Percentiles rank a stretch among this genome's conserved stretches.
Evolutionary conservation across 1,140 invertebrate genomes (phyloP).

Genomic region (Heliconius himera): DNA sequence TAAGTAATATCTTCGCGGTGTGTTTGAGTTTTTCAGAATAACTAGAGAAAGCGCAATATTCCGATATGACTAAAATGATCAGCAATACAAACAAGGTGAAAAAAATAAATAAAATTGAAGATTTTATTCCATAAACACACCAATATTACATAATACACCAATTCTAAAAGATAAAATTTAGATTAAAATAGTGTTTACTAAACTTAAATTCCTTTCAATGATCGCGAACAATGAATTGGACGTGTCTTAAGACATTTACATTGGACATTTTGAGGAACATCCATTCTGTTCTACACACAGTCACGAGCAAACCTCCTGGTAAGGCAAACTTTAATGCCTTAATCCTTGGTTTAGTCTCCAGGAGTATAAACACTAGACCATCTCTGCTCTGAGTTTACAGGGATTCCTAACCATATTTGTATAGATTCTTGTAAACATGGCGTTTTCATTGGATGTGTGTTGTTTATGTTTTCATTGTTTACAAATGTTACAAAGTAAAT

Average conservation of each 20-base stretch:
- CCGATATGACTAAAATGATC: too few relatives aligned
- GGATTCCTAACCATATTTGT: not conserved
- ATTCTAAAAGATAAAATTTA: not conserved
- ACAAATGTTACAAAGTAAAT: not conserved
- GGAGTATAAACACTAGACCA: constrained; percentile 7
- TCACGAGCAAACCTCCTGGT: not conserved
- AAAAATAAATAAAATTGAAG: too few relatives aligned
- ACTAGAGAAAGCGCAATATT: too few relatives aligned
- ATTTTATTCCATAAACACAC: too few relatives aligned
- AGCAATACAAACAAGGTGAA: too few relatives aligned
- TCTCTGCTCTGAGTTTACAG: not conserved
- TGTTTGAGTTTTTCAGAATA: too few relatives aligned
- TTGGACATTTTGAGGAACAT: not conserved
- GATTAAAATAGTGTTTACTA: not conserved
- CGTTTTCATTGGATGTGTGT: not conserved
- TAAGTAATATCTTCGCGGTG: too few relatives aligned
- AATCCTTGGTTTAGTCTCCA: constrained; percentile 3
- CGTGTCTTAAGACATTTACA: constrained; percentile 12
- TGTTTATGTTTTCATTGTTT: not conserved
- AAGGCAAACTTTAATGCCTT: constrained; percentile 13
- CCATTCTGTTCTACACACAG: constrained; percentile 1
- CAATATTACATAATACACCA: too few relatives aligned
- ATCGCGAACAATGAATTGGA: not conserved
- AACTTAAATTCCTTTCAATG: not conserved
- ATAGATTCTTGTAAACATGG: not conserved